Evolutionary conservation across 2,113 vertebrate species (phyloP).

Genomic region (Gymnocephalus cernua): DNA sequence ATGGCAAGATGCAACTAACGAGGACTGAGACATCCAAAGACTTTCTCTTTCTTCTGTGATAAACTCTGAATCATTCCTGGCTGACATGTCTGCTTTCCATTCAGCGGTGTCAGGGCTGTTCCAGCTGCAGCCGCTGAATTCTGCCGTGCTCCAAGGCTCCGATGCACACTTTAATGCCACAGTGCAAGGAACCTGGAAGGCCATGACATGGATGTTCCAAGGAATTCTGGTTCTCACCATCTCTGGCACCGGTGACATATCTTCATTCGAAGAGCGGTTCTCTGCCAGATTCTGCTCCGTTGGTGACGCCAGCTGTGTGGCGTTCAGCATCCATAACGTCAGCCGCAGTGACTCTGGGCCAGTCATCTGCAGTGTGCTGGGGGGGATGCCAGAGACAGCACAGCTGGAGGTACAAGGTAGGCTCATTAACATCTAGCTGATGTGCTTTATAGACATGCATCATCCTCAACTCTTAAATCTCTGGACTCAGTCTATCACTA

Average conservation of each 20-base stretch:
- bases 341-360: slow-evolving; percentile 20
- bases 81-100: neutral
- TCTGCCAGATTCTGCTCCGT: slow-evolving; percentile 54
- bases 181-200: neutral
- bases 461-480: too few relatives aligned
- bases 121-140: slow-evolving; percentile 62
- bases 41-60: neutral
- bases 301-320: slow-evolving; percentile 46
- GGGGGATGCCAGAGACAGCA: slow-evolving; percentile 13
- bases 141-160: slow-evolving; percentile 54
- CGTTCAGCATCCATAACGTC: slow-evolving; percentile 68
- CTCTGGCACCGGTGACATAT: fast-evolving
- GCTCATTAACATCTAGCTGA: neutral
- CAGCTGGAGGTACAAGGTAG: slow-evolving; percentile 79
- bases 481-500: too few relatives aligned
- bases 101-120: slow-evolving; percentile 47
- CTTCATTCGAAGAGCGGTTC: neutral
- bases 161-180: slow-evolving; percentile 70
- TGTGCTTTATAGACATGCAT: too few relatives aligned
- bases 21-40: neutral
- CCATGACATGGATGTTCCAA: slow-evolving; percentile 67
- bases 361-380: slow-evolving; percentile 67
- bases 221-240: slow-evolving; percentile 41
- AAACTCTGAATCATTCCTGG: neutral
- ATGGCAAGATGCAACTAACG: neutral